These are phyloP conservation scores for Brachylomia viminalis DNA, from an alignment of 2,888 invertebrate genomes.

Conservation along the genomic window DNA sequence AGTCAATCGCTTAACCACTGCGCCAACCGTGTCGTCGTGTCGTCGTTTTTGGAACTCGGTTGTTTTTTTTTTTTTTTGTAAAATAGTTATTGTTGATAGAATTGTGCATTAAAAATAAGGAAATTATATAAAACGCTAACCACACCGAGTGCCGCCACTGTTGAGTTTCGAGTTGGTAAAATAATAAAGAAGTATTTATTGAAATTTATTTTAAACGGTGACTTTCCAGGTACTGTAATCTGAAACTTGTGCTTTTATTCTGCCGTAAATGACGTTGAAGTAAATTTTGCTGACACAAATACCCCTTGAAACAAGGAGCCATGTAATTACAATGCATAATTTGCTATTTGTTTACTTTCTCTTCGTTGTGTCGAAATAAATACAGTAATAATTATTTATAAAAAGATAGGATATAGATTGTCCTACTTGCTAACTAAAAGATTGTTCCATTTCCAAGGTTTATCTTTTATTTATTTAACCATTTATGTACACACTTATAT, in stretches of 20 bases:
- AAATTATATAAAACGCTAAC: neutral
- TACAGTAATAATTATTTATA: neutral
- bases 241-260: neutral
- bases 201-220: neutral
- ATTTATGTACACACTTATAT: too few relatives aligned
- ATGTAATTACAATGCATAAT: neutral
- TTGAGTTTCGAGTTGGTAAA: neutral
- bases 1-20: too few relatives aligned
- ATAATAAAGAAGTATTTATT: neutral
- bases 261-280: neutral
- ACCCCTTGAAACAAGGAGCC: neutral
- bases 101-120: neutral
- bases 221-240: neutral
- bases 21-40: too few relatives aligned
- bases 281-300: constrained; percentile 4
- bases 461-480: too few relatives aligned
- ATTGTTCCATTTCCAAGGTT: neutral
- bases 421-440: neutral
- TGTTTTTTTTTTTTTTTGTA: too few relatives aligned
- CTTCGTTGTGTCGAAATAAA: neutral
- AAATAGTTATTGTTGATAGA: too few relatives aligned
- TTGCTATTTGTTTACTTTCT: neutral
- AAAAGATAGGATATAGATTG: neutral
- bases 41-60: too few relatives aligned
- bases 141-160: neutral